Conservation (phyloP, 2,113 vertebrate species). For the Colius striatus region DNA sequence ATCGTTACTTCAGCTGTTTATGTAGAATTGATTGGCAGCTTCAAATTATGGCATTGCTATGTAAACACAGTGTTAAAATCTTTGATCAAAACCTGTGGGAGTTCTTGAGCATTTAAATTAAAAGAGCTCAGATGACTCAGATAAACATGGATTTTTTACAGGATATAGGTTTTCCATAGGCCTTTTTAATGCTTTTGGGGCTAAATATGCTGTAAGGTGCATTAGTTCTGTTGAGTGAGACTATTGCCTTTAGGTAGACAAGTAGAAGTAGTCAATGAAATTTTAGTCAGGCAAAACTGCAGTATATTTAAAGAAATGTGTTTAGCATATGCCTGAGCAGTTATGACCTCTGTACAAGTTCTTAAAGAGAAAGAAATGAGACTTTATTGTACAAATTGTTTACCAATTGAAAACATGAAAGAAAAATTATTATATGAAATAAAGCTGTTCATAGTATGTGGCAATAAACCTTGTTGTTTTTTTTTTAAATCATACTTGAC, state of each 20-base stretch:
- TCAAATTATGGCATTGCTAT: neutral
- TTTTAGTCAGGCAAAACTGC: neutral
- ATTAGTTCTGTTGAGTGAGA: neutral
- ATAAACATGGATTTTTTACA: neutral
- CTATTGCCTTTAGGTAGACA: neutral
- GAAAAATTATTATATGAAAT: neutral
- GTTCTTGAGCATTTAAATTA: slow-evolving; percentile 8
- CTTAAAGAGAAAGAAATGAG: neutral
- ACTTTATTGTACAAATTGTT: neutral
- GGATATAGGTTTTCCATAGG: neutral
- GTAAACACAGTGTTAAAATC: neutral
- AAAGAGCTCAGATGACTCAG: neutral
- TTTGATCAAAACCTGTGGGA: neutral
- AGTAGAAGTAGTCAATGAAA: neutral
- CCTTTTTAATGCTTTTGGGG: too few relatives aligned
- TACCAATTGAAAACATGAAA: neutral
- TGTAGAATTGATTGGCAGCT: neutral
- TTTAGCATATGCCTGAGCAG: neutral
- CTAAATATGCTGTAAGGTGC: neutral
- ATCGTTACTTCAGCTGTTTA: neutral
- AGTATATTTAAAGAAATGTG: neutral
- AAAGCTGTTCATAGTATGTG: neutral
- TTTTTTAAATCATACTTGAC: neutral
- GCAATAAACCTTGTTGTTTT: neutral
- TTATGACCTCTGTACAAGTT: neutral